phyloP scores from a whole-genome alignment of 2,888 invertebrate genomes.

The Coecobrya sp. region DNA sequence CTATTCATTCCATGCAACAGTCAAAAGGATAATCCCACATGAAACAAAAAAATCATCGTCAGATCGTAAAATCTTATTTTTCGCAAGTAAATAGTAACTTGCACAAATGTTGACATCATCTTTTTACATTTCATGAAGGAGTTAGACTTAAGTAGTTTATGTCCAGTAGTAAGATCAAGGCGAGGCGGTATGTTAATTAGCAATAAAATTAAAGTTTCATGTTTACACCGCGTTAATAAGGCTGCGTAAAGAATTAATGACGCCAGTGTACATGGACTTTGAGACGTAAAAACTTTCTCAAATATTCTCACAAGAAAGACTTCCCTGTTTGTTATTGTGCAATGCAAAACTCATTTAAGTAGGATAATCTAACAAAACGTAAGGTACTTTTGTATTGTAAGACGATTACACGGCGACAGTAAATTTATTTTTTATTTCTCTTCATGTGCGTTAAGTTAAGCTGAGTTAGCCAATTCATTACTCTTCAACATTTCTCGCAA shows the following conservation, averaged over 20 bases:
- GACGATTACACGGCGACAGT: not conserved
- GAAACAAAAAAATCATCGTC: not conserved
- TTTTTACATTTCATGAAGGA: not conserved
- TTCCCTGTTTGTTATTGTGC: not conserved
- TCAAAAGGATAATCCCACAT: not conserved
- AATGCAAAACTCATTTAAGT: not conserved
- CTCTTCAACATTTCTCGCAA: not conserved
- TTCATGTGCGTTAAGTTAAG: not conserved
- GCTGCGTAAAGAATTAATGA: slow-evolving; percentile 13
- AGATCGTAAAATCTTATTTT: slow-evolving; percentile 28
- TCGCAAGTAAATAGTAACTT: slow-evolving; percentile 14
- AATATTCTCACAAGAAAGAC: not conserved
- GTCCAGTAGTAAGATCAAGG: slow-evolving; percentile 46
- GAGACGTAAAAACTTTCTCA: not conserved
- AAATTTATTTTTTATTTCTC: not conserved
- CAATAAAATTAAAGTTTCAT: slow-evolving; percentile 54
- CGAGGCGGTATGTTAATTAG: slow-evolving; percentile 61
- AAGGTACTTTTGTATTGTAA: not conserved
- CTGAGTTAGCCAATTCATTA: slow-evolving; percentile 53
- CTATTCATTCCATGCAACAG: not conserved
- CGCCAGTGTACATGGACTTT: not conserved
- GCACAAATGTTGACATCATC: slow-evolving; percentile 32
- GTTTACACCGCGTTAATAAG: slow-evolving; percentile 38
- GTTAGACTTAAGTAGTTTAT: slow-evolving; percentile 12
- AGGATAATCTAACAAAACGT: not conserved